These are phyloP conservation scores for Trochalopteron elliotii DNA, from an alignment of 2,113 vertebrate genomes.

Conservation along the genomic window DNA sequence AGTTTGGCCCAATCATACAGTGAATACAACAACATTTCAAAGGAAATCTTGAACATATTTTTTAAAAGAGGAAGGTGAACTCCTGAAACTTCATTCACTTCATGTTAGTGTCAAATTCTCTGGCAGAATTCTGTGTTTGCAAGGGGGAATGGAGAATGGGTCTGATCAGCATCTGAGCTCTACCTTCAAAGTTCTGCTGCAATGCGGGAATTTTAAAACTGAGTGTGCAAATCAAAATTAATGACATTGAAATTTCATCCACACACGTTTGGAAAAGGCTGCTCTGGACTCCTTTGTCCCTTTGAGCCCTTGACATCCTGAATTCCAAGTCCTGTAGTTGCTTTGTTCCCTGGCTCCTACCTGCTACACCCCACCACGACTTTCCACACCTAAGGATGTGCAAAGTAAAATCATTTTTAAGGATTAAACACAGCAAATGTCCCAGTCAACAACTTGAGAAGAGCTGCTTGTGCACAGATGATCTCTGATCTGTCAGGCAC, in stretches of 20 bases:
- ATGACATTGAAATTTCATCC: neutral
- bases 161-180: neutral
- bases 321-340: neutral
- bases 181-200: neutral
- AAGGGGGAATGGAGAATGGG: rapidly evolving
- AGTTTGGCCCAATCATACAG: neutral
- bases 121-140: neutral
- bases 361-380: neutral
- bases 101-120: neutral
- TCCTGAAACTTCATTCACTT: neutral
- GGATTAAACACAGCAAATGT: neutral
- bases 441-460: neutral
- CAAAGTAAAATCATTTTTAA: neutral
- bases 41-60: neutral
- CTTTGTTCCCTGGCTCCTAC: neutral
- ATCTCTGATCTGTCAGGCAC: neutral
- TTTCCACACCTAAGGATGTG: neutral
- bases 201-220: neutral
- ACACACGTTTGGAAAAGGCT: neutral
- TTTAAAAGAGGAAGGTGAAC: neutral
- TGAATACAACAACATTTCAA: neutral
- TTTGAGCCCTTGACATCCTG: neutral
- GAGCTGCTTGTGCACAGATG: neutral
- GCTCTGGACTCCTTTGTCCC: neutral
- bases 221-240: neutral